A percentile compares a stretch with the other conserved stretches of the same genome.
Conservation (phyloP, 2,888 invertebrate species). For the Andrena praecox region DNA sequence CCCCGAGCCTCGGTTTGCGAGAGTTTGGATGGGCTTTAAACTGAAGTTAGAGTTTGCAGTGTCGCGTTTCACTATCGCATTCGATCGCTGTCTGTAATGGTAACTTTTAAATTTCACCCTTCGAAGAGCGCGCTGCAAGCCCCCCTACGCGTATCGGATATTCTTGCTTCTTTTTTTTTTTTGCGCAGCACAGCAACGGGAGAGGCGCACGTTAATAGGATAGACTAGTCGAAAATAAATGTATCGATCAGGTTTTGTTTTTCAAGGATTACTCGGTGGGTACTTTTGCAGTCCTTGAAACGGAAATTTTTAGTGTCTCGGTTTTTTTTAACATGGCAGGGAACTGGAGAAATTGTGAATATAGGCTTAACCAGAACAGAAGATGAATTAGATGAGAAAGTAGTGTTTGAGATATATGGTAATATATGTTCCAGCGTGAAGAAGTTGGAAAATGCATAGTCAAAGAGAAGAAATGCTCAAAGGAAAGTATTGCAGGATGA, state of each 20-base stretch:
- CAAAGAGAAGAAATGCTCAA: neutral
- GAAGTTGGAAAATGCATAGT: neutral
- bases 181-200: too few relatives aligned
- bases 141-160: constrained; percentile 7
- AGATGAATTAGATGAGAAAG: neutral
- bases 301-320: too few relatives aligned
- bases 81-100: constrained; percentile 18
- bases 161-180: neutral
- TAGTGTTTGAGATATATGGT: neutral
- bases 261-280: too few relatives aligned
- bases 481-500: neutral
- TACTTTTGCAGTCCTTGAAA: too few relatives aligned
- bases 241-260: neutral
- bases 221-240: neutral
- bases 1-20: neutral
- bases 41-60: constrained; percentile 27
- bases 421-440: neutral
- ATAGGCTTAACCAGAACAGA: neutral
- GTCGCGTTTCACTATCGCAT: constrained; percentile 34
- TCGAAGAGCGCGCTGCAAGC: neutral
- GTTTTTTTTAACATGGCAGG: too few relatives aligned
- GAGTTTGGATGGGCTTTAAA: constrained; percentile 37
- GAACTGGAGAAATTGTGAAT: neutral
- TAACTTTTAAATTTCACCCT: constrained; percentile 39
- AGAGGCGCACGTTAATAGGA: neutral